Conservation (phyloP, 2,888 invertebrate genomes). For the Netelia fuscicornis region DNA sequence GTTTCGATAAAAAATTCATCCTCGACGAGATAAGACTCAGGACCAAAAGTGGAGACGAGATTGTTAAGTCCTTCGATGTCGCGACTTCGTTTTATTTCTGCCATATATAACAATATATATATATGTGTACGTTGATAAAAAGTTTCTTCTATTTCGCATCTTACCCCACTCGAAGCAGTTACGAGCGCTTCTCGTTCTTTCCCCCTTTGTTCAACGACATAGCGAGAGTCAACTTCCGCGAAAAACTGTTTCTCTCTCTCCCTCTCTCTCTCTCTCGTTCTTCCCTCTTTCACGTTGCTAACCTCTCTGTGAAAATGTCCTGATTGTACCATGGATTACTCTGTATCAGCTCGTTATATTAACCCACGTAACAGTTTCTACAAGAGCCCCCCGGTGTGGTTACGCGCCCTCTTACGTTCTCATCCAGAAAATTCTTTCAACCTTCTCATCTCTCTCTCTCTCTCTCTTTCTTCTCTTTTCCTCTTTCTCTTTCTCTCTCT, state of each 20-base stretch:
- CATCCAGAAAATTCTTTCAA: constrained; percentile 3
- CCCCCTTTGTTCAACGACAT: not conserved
- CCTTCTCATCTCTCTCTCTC: not conserved
- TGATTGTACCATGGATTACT: not conserved
- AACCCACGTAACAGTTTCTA: not conserved
- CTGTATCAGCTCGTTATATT: not conserved
- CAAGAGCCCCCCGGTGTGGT: not conserved
- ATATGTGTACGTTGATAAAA: not conserved
- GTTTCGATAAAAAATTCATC: too few relatives aligned
- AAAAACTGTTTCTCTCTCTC: constrained; percentile 11
- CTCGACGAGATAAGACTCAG: too few relatives aligned
- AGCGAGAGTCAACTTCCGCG: constrained; percentile 5
- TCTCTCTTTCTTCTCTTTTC: not conserved
- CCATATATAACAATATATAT: too few relatives aligned
- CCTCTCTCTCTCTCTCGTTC: not conserved
- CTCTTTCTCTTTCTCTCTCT: constrained; percentile 2
- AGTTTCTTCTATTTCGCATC: not conserved
- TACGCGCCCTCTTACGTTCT: constrained; percentile 8
- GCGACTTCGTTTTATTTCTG: too few relatives aligned
- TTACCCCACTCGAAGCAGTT: not conserved
- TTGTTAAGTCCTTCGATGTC: too few relatives aligned
- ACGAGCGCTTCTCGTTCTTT: not conserved
- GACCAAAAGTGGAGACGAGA: too few relatives aligned
- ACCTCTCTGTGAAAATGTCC: not conserved
- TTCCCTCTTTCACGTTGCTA: not conserved